These are phyloP conservation scores for Meteorus cinctellus DNA, from an alignment of 2,888 invertebrate genomes.

Conservation along the genomic window DNA sequence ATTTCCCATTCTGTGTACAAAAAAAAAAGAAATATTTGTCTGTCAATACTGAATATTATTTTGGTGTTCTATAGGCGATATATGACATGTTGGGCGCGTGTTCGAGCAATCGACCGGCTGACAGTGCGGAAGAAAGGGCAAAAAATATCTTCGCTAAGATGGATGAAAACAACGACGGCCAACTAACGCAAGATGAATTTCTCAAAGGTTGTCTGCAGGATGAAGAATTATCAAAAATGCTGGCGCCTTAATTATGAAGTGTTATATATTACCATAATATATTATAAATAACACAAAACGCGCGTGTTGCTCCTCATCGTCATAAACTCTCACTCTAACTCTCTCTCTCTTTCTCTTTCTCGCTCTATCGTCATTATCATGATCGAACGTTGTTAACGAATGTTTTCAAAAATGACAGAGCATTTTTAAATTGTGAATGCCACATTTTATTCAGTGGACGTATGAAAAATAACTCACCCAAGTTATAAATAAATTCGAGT, in stretches of 20 bases:
- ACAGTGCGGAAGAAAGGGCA: constrained; percentile 97
- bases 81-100: constrained; percentile 99
- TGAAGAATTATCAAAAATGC: constrained; percentile 95
- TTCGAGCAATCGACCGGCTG: constrained; percentile 94
- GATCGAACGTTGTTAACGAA: background rate
- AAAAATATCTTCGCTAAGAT: constrained; percentile 99
- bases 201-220: constrained; percentile 98
- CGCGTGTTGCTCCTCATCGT: background rate
- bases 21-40: background rate
- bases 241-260: constrained; percentile 84
- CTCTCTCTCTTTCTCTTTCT: background rate
- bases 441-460: constrained; percentile 15
- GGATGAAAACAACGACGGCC: constrained; percentile 99
- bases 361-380: background rate
- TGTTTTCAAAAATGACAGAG: constrained; percentile 23
- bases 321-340: background rate
- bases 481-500: constrained; percentile 12
- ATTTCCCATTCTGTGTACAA: no score
- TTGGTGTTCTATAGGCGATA: constrained; percentile 84
- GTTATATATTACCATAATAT: constrained; percentile 11
- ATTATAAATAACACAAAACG: background rate
- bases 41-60: constrained; percentile 5
- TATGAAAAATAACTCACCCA: background rate
- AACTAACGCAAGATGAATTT: constrained; percentile 98
- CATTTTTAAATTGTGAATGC: constrained; percentile 23